Conservation (phyloP, 1,140 invertebrate species). For the Cydia strobilella region DNA sequence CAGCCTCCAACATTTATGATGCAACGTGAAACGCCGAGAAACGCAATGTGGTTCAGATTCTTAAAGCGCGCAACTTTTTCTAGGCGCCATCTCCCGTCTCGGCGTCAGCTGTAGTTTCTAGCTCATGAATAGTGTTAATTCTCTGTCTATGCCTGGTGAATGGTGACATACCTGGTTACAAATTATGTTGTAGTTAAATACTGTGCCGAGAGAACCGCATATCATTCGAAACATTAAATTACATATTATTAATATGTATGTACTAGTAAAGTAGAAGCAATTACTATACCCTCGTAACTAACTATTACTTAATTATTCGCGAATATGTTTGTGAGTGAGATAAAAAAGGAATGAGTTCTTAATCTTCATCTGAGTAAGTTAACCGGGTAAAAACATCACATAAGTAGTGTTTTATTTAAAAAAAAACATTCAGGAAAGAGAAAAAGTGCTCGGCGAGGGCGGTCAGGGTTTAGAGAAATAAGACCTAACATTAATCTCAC, state of each 20-base stretch:
- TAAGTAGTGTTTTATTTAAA: background rate
- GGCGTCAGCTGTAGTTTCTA: constrained; percentile 53
- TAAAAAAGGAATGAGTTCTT: too few relatives aligned
- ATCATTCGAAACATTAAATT: constrained; percentile 2
- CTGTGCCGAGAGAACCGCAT: background rate
- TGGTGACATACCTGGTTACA: constrained; percentile 14
- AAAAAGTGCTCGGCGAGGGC: background rate
- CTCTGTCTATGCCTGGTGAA: constrained; percentile 35
- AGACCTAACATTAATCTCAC: background rate
- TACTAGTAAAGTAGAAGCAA: background rate
- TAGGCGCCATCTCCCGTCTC: constrained; percentile 47
- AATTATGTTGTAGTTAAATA: constrained; percentile 18
- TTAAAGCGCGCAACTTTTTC: constrained; percentile 59
- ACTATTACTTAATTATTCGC: too few relatives aligned
- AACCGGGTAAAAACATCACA: background rate
- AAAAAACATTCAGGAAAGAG: background rate
- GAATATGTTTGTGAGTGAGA: too few relatives aligned
- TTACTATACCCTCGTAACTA: background rate
- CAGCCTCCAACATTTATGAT: constrained; percentile 44
- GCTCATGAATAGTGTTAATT: constrained; percentile 59
- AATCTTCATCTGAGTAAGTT: background rate
- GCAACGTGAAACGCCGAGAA: constrained; percentile 53
- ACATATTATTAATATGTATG: background rate
- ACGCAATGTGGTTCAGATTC: constrained; percentile 52
- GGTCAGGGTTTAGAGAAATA: background rate